Evolutionary conservation across 2,113 vertebrate species (phyloP).

Genomic region (Corvus moneduloides): DNA sequence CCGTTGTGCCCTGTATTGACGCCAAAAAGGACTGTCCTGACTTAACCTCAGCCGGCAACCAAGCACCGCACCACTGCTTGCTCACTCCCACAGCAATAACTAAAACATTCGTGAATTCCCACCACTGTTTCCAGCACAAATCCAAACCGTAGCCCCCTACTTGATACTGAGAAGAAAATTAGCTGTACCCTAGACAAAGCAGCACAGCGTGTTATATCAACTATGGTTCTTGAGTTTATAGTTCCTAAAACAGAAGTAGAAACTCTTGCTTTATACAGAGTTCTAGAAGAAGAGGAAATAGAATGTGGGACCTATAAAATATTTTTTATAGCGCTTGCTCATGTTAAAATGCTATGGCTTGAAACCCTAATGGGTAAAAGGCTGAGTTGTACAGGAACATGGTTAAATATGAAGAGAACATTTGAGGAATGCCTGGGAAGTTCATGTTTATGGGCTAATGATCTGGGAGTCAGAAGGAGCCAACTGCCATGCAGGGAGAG

Average conservation of each 20-base stretch:
- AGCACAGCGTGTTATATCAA: rapidly evolving
- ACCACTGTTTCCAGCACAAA: not conserved
- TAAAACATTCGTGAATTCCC: not conserved
- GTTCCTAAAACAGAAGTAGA: not conserved
- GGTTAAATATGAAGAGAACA: not conserved
- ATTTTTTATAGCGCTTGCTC: not conserved
- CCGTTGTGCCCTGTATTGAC: not conserved
- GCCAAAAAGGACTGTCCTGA: not conserved
- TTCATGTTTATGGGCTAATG: not conserved
- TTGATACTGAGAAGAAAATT: not conserved
- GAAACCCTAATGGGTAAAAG: not conserved
- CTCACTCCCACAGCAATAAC: not conserved
- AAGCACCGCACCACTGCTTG: not conserved
- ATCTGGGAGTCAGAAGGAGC: not conserved
- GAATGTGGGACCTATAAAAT: not conserved
- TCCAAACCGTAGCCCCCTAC: rapidly evolving
- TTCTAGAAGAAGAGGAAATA: not conserved
- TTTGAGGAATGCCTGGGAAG: not conserved
- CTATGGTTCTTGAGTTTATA: not conserved
- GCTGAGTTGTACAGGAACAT: not conserved
- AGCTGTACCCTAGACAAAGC: not conserved
- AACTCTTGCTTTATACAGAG: not conserved
- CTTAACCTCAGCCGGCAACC: not conserved
- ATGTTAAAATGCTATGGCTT: rapidly evolving
- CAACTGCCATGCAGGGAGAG: not conserved